Conservation (phyloP, 2,113 vertebrate species). For the Neotragus moschatus region DNA sequence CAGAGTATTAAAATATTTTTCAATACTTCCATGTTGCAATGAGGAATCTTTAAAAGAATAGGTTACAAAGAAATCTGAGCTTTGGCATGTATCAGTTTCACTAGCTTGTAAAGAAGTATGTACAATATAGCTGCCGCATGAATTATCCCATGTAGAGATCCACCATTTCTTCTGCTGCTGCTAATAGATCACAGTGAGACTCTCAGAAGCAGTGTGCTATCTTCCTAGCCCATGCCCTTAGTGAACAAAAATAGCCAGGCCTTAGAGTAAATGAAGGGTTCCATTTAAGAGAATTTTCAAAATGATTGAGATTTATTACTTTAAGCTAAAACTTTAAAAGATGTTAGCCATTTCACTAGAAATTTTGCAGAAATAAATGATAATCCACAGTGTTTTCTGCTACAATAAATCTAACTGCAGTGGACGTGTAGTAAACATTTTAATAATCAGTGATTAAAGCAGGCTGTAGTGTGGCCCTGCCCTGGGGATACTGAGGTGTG, state of each 20-base stretch:
- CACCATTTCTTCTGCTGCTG: not conserved
- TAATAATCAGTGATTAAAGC: not conserved
- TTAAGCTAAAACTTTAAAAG: not conserved
- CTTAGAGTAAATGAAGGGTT: not conserved
- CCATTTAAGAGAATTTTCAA: not conserved
- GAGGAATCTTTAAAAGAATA: conserved; percentile 17
- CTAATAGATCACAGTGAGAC: not conserved
- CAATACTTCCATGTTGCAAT: not conserved
- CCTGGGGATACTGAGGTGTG: not conserved
- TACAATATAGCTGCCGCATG: conserved; percentile 60
- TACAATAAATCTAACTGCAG: not conserved
- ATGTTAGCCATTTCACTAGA: not conserved
- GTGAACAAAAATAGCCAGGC: not conserved
- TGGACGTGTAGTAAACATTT: not conserved
- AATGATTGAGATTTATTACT: not conserved
- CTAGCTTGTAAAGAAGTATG: conserved; percentile 67
- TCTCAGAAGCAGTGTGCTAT: not conserved
- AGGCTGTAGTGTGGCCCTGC: fast-evolving
- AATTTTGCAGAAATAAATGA: not conserved
- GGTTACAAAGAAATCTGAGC: conserved; percentile 59
- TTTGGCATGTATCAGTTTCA: conserved; percentile 66
- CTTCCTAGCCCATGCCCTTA: not conserved
- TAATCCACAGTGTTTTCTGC: not conserved
- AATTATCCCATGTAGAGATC: conserved; percentile 66
- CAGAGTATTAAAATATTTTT: conserved; percentile 32